Evolutionary conservation across 2,888 invertebrate species (phyloP).

Genomic region (Habrosyne pyritoides): DNA sequence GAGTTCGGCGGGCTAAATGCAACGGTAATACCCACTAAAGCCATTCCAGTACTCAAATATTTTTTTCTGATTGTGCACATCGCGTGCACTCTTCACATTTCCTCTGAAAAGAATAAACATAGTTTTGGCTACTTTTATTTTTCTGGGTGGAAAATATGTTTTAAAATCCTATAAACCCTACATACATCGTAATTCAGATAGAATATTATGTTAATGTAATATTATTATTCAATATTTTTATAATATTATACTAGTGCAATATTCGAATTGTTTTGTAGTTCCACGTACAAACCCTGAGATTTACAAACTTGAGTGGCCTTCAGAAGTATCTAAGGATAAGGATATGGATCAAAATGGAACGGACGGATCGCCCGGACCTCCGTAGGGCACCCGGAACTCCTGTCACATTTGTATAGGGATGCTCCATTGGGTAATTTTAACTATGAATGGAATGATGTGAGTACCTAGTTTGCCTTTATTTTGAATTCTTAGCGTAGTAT

Average conservation of each 20-base stretch:
- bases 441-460: neutral
- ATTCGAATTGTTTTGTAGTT: neutral
- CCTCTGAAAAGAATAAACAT: too few relatives aligned
- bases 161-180: too few relatives aligned
- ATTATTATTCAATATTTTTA: neutral
- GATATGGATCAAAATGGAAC: neutral
- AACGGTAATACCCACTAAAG: too few relatives aligned
- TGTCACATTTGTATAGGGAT: neutral
- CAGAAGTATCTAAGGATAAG: constrained; percentile 3
- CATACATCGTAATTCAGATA: too few relatives aligned
- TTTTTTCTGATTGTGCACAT: too few relatives aligned
- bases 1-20: too few relatives aligned
- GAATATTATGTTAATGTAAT: too few relatives aligned
- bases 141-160: too few relatives aligned
- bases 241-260: neutral
- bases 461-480: neutral
- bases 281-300: neutral
- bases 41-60: too few relatives aligned
- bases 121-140: too few relatives aligned
- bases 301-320: constrained; percentile 7
- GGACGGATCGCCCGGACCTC: neutral
- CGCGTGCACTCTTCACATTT: too few relatives aligned
- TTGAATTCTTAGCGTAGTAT: too few relatives aligned
- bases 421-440: neutral
- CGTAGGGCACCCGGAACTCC: neutral